A percentile compares a stretch with the other conserved stretches of the same genome.
Conservation (phyloP, 2,113 vertebrate species). For the Euleptes europaea region DNA sequence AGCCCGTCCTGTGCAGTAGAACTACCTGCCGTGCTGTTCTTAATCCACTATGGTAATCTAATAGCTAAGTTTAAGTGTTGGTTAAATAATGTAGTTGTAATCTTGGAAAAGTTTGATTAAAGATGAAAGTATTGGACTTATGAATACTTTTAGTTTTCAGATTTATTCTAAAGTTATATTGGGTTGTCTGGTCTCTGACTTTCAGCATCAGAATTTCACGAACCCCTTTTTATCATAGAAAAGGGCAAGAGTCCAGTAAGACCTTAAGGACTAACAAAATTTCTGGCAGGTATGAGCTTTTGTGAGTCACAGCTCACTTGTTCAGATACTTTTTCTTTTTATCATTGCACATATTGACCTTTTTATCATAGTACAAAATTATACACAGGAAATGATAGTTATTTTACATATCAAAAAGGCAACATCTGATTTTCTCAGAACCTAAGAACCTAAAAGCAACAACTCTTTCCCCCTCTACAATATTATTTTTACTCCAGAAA, state of each 20-base stretch:
- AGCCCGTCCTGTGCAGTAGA: constrained; percentile 94
- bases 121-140: background rate
- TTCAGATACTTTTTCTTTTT: too few relatives aligned
- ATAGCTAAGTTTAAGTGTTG: background rate
- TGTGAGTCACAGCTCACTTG: too few relatives aligned
- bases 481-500: background rate
- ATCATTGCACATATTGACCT: too few relatives aligned
- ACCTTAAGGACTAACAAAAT: too few relatives aligned
- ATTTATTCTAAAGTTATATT: background rate
- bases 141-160: background rate
- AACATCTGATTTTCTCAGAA: background rate
- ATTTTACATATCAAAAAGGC: background rate
- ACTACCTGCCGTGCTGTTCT: constrained; percentile 95
- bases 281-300: too few relatives aligned
- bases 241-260: too few relatives aligned
- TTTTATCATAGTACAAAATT: background rate
- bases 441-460: background rate
- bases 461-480: too few relatives aligned
- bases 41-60: constrained; percentile 91
- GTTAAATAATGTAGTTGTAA: background rate
- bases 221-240: background rate
- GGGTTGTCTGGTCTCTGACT: background rate
- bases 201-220: background rate
- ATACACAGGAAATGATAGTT: background rate
- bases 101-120: background rate